Conservation (phyloP, 2,113 vertebrate species). For the Ophiodon elongatus region DNA sequence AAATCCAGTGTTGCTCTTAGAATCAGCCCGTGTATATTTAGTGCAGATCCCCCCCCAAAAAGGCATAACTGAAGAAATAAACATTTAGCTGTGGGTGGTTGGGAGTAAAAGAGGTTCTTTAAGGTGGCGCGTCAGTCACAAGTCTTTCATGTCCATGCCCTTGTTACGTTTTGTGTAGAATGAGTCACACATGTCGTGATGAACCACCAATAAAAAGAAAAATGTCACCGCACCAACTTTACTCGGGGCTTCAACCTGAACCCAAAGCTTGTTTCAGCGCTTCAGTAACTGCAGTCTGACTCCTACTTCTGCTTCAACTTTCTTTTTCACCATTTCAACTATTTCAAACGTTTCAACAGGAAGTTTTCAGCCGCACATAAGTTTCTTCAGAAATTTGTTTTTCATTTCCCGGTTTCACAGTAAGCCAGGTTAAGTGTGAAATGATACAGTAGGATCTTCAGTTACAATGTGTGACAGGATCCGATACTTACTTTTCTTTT, state of each 20-base stretch:
- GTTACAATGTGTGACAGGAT: background rate
- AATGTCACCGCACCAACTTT: background rate
- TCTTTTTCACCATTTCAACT: too few relatives aligned
- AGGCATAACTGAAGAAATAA: constrained; percentile 46
- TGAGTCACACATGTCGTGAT: background rate
- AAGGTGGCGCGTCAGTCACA: constrained; percentile 26
- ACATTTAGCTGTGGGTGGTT: constrained; percentile 21
- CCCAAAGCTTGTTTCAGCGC: background rate
- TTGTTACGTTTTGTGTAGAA: constrained; percentile 10
- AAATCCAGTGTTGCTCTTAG: constrained; percentile 29
- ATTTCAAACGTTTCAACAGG: background rate
- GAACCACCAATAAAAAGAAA: background rate
- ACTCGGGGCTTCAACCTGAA: background rate
- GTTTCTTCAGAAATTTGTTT: background rate
- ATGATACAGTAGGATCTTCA: background rate
- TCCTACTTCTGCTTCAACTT: background rate
- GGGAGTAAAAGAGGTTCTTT: constrained; percentile 17
- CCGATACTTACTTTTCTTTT: background rate
- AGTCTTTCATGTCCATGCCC: constrained; percentile 1
- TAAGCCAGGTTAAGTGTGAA: background rate
- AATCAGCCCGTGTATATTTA: constrained; percentile 23
- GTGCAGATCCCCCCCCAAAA: constrained; percentile 37
- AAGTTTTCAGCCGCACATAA: background rate
- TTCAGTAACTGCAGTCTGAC: background rate
- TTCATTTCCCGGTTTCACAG: background rate